Percentiles rank a stretch among this genome's conserved stretches.
Conservation (phyloP, 30 jellyfish, hydroid and myxozoan species). For the Turritopsis dohrnii region DNA sequence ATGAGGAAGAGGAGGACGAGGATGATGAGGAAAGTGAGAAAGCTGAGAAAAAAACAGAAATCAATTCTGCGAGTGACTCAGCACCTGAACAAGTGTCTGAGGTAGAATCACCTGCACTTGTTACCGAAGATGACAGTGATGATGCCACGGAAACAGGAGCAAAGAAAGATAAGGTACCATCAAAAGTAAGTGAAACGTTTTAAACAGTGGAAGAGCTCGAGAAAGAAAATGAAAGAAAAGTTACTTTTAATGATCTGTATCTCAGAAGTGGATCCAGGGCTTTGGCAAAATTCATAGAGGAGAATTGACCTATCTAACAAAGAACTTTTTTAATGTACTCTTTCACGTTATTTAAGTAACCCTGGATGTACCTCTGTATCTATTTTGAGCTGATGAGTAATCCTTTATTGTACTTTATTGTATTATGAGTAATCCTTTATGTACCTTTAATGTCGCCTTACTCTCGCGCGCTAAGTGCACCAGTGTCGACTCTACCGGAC, state of each 20-base stretch:
- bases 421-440: too few relatives aligned
- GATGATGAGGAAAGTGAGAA: conserved; percentile 12
- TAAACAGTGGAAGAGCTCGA: neutral
- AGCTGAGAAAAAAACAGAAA: conserved; percentile 12
- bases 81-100: neutral
- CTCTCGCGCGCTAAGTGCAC: conserved; percentile 18
- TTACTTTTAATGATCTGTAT: neutral
- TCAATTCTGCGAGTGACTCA: neutral
- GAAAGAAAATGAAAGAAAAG: neutral
- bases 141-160: conserved; percentile 15
- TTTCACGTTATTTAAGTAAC: too few relatives aligned
- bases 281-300: too few relatives aligned
- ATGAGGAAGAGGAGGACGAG: conserved; percentile 2
- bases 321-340: too few relatives aligned
- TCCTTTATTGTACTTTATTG: neutral
- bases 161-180: conserved; percentile 25
- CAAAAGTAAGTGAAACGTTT: neutral
- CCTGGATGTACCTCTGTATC: too few relatives aligned
- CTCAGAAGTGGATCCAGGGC: too few relatives aligned
- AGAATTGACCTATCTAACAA: too few relatives aligned
- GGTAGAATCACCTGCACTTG: conserved; percentile 24
- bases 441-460: neutral
- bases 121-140: conserved; percentile 9
- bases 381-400: neutral
- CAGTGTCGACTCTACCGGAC: conserved; percentile 3